These are phyloP conservation scores for Urosaurus nigricauda DNA, from an alignment of 2,797 vertebrate genomes.

Conservation along the genomic window DNA sequence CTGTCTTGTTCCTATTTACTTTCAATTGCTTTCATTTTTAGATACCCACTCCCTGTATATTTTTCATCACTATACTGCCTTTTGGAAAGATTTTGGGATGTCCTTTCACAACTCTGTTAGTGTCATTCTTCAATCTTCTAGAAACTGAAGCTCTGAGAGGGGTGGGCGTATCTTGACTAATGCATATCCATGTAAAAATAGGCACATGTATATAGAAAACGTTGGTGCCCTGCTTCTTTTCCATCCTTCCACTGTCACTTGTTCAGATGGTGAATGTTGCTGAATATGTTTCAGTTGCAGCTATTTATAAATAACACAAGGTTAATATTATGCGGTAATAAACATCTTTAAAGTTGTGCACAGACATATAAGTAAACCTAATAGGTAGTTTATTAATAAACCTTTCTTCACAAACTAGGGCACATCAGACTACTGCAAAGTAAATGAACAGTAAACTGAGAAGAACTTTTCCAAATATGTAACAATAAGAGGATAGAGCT, in stretches of 20 bases:
- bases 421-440: too few relatives aligned
- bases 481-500: background rate
- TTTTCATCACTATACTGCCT: background rate
- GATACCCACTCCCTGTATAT: too few relatives aligned
- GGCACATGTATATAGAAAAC: background rate
- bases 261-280: background rate
- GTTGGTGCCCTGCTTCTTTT: background rate
- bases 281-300: background rate
- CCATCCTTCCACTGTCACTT: background rate
- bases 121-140: background rate
- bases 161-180: background rate
- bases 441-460: background rate
- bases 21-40: background rate
- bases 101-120: background rate
- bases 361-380: background rate
- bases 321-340: background rate
- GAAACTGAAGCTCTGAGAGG: background rate
- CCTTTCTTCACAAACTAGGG: background rate
- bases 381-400: background rate
- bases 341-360: background rate
- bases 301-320: background rate
- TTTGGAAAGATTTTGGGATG: background rate
- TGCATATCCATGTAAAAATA: background rate
- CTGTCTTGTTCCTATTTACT: background rate
- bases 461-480: background rate